Percentiles rank a stretch among this genome's conserved stretches.
These are phyloP conservation scores for Drosophila kanekoi DNA, from an alignment of 2,888 invertebrate species.

Conservation along the genomic window DNA sequence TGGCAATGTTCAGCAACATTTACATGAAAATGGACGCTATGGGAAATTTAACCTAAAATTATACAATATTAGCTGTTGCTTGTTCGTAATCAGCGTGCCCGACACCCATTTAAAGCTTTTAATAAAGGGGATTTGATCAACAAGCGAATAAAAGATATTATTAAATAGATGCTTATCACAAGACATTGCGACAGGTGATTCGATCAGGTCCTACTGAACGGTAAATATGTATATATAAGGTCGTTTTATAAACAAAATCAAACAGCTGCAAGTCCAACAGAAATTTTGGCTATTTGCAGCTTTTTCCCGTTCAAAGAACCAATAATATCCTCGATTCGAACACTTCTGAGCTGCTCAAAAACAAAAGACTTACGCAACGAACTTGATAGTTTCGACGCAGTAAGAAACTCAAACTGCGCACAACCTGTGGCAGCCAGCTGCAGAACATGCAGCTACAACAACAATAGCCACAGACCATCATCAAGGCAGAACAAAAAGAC, in stretches of 20 bases:
- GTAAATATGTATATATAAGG: neutral
- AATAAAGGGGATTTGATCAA: conserved; percentile 30
- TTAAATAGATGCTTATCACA: conserved; percentile 27
- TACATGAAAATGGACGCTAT: conserved; percentile 60
- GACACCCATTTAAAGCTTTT: conserved; percentile 39
- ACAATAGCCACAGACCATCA: conserved; percentile 23
- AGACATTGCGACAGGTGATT: conserved; percentile 18
- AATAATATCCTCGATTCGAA: neutral
- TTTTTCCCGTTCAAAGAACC: too few species aligned
- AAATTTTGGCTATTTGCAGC: too few species aligned
- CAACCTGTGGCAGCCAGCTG: conserved; percentile 1
- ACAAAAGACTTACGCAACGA: conserved; percentile 50
- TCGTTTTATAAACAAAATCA: neutral
- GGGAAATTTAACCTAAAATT: conserved; percentile 33
- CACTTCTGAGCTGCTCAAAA: neutral
- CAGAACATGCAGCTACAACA: conserved; percentile 14
- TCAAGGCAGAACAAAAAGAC: conserved; percentile 51
- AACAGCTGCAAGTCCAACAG: neutral
- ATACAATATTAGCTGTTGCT: conserved; percentile 18
- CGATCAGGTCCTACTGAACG: too few species aligned
- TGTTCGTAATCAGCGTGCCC: conserved; percentile 53
- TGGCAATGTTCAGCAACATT: conserved; percentile 59
- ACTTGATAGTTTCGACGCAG: conserved; percentile 26
- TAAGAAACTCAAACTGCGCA: neutral
- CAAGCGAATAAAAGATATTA: conserved; percentile 12